phyloP scores from a whole-genome alignment of 2,113 vertebrate genomes.

The Rynchops niger region DNA sequence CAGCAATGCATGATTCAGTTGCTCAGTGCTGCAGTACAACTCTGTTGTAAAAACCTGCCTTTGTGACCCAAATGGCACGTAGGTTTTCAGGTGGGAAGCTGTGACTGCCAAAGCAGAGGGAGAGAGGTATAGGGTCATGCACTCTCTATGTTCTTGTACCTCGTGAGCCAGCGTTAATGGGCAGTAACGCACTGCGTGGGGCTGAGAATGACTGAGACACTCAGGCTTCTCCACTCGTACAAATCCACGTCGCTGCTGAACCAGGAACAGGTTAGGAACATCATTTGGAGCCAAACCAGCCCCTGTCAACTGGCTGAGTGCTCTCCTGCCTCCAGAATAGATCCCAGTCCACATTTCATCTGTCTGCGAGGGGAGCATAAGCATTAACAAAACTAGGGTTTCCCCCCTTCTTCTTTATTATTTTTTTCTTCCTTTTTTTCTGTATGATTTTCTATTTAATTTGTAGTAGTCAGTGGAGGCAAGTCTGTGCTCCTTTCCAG shows the following conservation, averaged over 20 bases:
- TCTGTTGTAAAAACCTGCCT: background rate
- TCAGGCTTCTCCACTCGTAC: background rate
- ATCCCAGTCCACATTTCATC: background rate
- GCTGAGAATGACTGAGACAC: background rate
- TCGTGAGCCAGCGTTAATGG: background rate
- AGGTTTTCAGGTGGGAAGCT: background rate
- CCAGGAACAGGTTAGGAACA: background rate
- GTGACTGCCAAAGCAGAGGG: background rate
- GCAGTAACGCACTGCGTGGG: background rate
- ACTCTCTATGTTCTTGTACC: background rate
- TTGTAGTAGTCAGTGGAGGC: background rate
- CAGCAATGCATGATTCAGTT: rapidly evolving
- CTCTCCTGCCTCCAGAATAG: background rate
- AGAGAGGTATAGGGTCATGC: background rate
- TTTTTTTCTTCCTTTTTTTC: background rate
- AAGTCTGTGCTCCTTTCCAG: background rate
- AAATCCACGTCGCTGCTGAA: background rate
- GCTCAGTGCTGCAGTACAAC: background rate
- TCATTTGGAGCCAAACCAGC: background rate
- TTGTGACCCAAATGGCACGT: background rate
- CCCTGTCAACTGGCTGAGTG: background rate
- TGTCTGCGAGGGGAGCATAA: background rate
- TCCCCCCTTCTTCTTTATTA: rapidly evolving
- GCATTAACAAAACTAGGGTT: background rate
- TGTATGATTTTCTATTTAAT: background rate